Evolutionary conservation across 1,140 invertebrate genomes (phyloP).

Genomic region (Temnothorax longispinosus): DNA sequence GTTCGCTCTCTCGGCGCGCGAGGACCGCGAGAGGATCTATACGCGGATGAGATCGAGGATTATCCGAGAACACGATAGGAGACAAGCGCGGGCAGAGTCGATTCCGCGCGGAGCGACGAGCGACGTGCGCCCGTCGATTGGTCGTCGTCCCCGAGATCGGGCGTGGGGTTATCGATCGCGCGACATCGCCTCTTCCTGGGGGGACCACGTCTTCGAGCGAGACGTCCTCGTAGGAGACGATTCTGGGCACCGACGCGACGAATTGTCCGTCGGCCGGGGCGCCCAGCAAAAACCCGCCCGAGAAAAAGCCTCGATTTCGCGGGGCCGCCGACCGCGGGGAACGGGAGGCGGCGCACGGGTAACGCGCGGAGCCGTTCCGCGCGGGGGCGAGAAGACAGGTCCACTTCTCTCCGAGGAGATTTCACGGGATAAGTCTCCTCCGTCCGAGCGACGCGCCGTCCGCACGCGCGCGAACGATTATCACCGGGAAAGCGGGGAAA

Average conservation of each 20-base stretch:
- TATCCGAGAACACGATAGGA: too few relatives aligned
- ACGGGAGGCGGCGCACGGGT: not conserved
- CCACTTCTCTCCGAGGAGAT: not conserved
- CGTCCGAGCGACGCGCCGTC: too few relatives aligned
- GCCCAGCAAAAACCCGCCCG: not conserved
- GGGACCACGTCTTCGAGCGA: not conserved
- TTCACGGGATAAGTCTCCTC: too few relatives aligned
- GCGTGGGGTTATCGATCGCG: slow-evolving; percentile 70
- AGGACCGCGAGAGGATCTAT: too few relatives aligned
- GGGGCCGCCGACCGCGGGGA: too few relatives aligned
- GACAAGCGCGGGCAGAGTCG: not conserved
- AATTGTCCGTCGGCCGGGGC: not conserved
- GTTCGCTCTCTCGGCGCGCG: too few relatives aligned
- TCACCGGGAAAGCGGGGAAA: not conserved
- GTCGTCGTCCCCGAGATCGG: slow-evolving; percentile 59
- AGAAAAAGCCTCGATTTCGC: not conserved
- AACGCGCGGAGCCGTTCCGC: not conserved
- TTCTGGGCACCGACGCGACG: too few relatives aligned
- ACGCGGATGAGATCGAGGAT: too few relatives aligned
- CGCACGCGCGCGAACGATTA: slow-evolving; percentile 11
- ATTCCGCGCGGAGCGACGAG: not conserved
- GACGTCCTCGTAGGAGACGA: not conserved
- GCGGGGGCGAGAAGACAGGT: not conserved
- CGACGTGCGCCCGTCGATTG: not conserved
- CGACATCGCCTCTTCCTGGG: slow-evolving; percentile 48